Evolutionary conservation across 2,888 invertebrate species (phyloP).

Genomic region (Clanis bilineata): DNA sequence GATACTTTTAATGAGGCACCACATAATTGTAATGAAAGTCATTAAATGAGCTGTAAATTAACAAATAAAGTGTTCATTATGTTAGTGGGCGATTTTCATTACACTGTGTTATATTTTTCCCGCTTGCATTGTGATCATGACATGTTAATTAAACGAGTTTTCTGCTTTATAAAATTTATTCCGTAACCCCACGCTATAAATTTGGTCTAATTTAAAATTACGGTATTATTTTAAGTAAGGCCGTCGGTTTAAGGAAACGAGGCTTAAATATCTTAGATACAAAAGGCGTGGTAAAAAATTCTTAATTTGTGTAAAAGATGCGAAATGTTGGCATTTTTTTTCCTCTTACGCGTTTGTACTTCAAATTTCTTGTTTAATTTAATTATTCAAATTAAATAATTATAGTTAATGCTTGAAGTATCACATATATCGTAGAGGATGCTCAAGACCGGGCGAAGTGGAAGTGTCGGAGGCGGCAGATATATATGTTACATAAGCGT

Average conservation of each 20-base stretch:
- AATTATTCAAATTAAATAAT: too few relatives aligned
- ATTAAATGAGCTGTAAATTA: constrained; percentile 38
- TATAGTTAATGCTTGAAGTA: too few relatives aligned
- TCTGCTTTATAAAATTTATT: background rate
- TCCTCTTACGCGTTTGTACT: too few relatives aligned
- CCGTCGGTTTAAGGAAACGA: background rate
- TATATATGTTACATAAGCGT: too few relatives aligned
- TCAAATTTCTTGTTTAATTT: too few relatives aligned
- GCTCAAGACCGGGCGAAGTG: too few relatives aligned
- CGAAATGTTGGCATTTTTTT: background rate
- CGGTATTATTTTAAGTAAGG: background rate
- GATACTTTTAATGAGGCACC: constrained; percentile 5
- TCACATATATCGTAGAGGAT: too few relatives aligned
- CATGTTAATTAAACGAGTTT: constrained; percentile 20
- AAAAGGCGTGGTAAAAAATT: background rate
- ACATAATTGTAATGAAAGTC: constrained; percentile 34
- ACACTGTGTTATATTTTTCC: constrained; percentile 21
- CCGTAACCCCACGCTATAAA: background rate
- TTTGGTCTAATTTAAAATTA: background rate
- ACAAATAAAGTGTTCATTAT: constrained; percentile 29
- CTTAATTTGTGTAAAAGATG: background rate
- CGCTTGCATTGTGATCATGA: constrained; percentile 14
- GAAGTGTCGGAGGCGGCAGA: too few relatives aligned
- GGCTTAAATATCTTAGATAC: background rate
- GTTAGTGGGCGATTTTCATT: constrained; percentile 20